A percentile compares a stretch with the other conserved stretches of the same genome.
These are phyloP conservation scores for Anarrhichthys ocellatus DNA, from an alignment of 2,113 vertebrate species.

Conservation along the genomic window DNA sequence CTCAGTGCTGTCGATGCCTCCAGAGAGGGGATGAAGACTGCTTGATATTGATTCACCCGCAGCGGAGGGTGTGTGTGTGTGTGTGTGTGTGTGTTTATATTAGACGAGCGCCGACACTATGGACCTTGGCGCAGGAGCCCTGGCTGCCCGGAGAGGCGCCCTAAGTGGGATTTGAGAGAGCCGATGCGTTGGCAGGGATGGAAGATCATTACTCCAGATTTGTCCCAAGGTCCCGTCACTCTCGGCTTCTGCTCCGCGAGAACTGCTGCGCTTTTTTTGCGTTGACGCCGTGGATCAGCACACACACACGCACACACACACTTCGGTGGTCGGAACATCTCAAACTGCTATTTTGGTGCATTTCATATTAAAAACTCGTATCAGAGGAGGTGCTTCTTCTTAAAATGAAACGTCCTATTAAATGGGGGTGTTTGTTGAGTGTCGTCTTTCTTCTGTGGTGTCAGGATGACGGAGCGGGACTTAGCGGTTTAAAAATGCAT, in stretches of 20 bases:
- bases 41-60: conserved; percentile 72
- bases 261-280: conserved; percentile 26
- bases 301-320: too few relatives aligned
- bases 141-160: conserved; percentile 15
- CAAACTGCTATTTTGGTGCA: background rate
- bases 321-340: background rate
- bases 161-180: conserved; percentile 62
- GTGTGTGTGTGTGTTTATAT: background rate
- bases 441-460: background rate
- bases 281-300: conserved; percentile 25
- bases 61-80: conserved; percentile 12
- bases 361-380: background rate
- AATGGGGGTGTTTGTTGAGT: background rate
- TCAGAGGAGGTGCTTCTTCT: background rate
- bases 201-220: conserved; percentile 63
- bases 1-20: conserved; percentile 55
- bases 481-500: conserved; percentile 34
- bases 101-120: conserved; percentile 12
- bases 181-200: conserved; percentile 50
- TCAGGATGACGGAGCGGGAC: conserved; percentile 5
- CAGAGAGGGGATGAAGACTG: conserved; percentile 59
- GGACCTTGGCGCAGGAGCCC: conserved; percentile 8
- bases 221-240: conserved; percentile 51
- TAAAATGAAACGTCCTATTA: conserved; percentile 10
- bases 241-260: conserved; percentile 38